phyloP scores from a whole-genome alignment of 2,797 vertebrate genomes.

The Sebastes itinus region DNA sequence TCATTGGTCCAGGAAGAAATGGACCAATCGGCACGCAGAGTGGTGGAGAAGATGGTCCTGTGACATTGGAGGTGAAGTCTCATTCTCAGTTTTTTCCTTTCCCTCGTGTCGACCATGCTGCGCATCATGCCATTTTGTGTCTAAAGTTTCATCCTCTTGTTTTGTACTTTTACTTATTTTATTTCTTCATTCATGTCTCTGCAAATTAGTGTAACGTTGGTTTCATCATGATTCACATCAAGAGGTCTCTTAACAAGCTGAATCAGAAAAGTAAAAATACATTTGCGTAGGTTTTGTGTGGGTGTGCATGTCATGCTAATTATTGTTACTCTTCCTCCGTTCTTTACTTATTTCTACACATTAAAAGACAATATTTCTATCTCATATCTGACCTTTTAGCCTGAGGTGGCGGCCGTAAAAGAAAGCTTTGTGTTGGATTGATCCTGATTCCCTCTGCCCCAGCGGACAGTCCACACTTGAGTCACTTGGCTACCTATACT shows the following conservation, averaged over 20 bases:
- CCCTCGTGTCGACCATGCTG: not conserved
- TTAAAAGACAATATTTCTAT: conserved; percentile 10
- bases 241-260: not conserved
- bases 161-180: not conserved
- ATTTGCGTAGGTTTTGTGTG: not conserved
- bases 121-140: not conserved
- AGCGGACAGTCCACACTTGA: conserved; percentile 53
- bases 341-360: not conserved
- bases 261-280: conserved; percentile 7
- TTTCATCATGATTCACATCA: not conserved
- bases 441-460: conserved; percentile 53
- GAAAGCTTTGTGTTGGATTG: conserved; percentile 56
- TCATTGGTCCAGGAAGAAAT: conserved; percentile 86
- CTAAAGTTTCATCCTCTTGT: not conserved
- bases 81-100: not conserved
- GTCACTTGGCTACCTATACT: conserved; percentile 67
- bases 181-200: not conserved
- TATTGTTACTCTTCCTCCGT: not conserved
- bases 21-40: conserved; percentile 87
- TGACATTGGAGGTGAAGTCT: conserved; percentile 71
- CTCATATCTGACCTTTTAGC: conserved; percentile 9
- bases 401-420: conserved; percentile 38
- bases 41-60: conserved; percentile 95
- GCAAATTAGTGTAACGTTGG: not conserved
- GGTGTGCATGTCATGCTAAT: not conserved